Conservation (phyloP, 2,888 invertebrate genomes). For the Fissipunctia ypsillon region DNA sequence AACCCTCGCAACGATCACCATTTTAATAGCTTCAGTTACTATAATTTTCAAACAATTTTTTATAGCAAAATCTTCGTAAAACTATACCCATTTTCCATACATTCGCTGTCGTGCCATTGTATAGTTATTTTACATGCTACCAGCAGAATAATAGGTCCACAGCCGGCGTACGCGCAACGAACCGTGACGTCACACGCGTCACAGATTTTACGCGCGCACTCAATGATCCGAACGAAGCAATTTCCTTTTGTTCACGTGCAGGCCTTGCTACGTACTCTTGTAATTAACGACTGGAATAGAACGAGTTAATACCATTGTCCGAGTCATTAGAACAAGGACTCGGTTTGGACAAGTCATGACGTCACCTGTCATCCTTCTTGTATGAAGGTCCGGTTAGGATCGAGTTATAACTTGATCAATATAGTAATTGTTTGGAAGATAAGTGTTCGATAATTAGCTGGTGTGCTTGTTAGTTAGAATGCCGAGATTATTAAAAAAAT, state of each 20-base stretch:
- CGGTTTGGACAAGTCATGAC: conserved; percentile 10
- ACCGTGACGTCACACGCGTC: conserved; percentile 66
- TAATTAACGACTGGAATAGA: conserved; percentile 52
- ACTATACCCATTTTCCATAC: background rate
- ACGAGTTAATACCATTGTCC: conserved; percentile 38
- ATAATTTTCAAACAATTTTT: background rate
- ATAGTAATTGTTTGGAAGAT: too few species aligned
- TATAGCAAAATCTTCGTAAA: background rate
- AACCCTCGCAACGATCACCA: background rate
- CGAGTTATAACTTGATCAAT: too few species aligned
- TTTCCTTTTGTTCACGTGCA: conserved; percentile 66
- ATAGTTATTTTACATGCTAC: conserved; percentile 13
- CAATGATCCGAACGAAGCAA: conserved; percentile 63
- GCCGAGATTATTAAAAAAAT: too few species aligned
- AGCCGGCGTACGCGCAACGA: conserved; percentile 37
- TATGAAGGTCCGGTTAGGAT: background rate
- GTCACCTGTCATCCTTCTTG: conserved; percentile 4
- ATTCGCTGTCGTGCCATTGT: conserved; percentile 1
- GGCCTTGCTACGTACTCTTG: conserved; percentile 38
- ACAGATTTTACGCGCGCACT: conserved; percentile 58
- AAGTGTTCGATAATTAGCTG: background rate
- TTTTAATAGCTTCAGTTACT: background rate
- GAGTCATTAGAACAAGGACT: conserved; percentile 24
- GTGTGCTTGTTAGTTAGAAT: background rate
- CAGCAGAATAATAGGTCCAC: conserved; percentile 12